Conservation (phyloP, 2,888 invertebrate species). For the Drosophila ustulata region DNA sequence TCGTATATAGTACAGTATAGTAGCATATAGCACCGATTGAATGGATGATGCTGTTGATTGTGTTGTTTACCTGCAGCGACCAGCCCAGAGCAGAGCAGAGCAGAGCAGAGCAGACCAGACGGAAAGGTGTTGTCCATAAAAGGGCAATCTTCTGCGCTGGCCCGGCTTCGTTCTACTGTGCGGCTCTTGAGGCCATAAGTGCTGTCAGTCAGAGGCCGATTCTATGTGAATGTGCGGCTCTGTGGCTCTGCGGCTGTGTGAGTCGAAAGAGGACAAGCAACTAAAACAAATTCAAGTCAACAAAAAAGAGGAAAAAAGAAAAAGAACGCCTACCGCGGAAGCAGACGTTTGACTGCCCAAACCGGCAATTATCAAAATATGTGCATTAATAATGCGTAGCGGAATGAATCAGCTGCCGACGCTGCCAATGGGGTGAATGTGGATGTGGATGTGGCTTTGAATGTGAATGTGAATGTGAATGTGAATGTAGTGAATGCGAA, state of each 20-base stretch:
- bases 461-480: slow-evolving; percentile 25
- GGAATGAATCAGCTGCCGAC: slow-evolving; percentile 79
- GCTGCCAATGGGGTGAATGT: slow-evolving; percentile 56
- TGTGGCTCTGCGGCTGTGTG: slow-evolving; percentile 11
- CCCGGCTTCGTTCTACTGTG: slow-evolving; percentile 23
- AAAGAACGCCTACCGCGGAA: slow-evolving; percentile 77
- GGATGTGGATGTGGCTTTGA: slow-evolving; percentile 21
- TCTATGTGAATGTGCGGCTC: not conserved
- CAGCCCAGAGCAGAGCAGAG: no score
- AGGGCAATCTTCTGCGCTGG: slow-evolving; percentile 33
- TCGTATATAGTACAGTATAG: slow-evolving; percentile 1
- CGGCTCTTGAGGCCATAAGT: slow-evolving; percentile 47
- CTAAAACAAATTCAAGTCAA: slow-evolving; percentile 74
- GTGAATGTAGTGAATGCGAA: slow-evolving; percentile 51
- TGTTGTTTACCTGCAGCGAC: slow-evolving; percentile 13
- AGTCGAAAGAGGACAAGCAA: slow-evolving; percentile 57
- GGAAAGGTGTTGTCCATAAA: slow-evolving; percentile 46
- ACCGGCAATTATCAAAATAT: slow-evolving; percentile 83
- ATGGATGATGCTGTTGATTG: slow-evolving; percentile 1
- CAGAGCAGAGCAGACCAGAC: not conserved
- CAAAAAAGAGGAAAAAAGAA: slow-evolving; percentile 35
- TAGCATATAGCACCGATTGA: slow-evolving; percentile 37
- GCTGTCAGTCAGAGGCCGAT: slow-evolving; percentile 37
- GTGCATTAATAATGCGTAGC: slow-evolving; percentile 79
- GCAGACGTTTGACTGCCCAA: slow-evolving; percentile 76